Percentiles rank a stretch among this genome's conserved stretches.
phyloP scores from a whole-genome alignment of 2,888 invertebrate species.

The Sclerodermus sp. region DNA sequence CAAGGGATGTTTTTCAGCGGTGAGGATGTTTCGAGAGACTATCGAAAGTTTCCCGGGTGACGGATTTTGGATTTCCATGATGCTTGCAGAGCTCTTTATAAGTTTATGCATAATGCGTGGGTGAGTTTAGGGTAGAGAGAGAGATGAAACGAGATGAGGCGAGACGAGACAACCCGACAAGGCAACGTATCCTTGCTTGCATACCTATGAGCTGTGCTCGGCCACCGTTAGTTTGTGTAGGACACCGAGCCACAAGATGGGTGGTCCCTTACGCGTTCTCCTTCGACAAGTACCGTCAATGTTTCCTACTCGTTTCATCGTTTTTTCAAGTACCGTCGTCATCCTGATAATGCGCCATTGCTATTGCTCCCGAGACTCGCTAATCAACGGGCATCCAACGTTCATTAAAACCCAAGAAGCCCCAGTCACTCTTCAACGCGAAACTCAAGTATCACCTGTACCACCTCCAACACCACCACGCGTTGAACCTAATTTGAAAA shows the following conservation, averaged over 20 bases:
- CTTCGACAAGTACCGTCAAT: neutral
- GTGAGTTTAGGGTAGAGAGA: constrained; percentile 23
- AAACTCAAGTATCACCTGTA: too few species aligned
- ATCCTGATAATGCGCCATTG: neutral
- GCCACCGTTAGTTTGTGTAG: constrained; percentile 26
- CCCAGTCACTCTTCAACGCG: too few species aligned
- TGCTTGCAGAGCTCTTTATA: constrained; percentile 14
- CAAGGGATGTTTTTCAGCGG: too few species aligned
- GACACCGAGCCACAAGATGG: constrained; percentile 23
- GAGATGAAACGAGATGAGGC: constrained; percentile 15
- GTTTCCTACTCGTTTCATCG: constrained; percentile 8
- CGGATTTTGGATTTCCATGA: too few species aligned
- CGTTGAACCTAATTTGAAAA: too few species aligned
- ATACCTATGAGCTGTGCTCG: constrained; percentile 27
- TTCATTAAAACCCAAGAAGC: constrained; percentile 1
- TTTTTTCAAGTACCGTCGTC: neutral
- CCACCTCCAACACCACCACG: too few species aligned
- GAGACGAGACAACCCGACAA: constrained; percentile 6
- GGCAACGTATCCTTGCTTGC: constrained; percentile 18
- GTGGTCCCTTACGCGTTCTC: constrained; percentile 23
- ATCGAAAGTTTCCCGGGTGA: too few species aligned
- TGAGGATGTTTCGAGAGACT: too few species aligned
- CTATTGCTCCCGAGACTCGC: neutral
- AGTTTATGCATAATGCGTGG: constrained; percentile 34
- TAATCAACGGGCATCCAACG: neutral